Base-by-base conservation (phyloP, 1,140 invertebrate species). In the Drosophila serrata region DNA sequence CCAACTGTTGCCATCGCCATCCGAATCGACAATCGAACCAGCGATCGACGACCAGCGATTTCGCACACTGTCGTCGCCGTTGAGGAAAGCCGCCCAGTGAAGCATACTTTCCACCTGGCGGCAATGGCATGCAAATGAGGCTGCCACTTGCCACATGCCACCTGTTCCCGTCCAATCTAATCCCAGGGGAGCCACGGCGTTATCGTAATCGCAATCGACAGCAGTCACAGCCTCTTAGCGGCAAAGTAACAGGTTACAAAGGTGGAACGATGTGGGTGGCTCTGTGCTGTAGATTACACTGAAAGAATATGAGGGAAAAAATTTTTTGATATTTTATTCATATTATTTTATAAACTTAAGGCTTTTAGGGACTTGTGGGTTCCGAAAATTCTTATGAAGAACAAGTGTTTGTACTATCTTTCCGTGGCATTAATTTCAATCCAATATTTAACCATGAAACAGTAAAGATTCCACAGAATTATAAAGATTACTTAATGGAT, bases 31-130 rank as follows among this genome's bases (percentile, higher is more conserved):
- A 74, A 72, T 48, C 48, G 31, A 19, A 53, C 45, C 40, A 29
- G 13, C 72, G 82, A 84, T 81, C 78, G 79, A n/a, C 19, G 51
- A 46, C 22, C 43, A 55, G 69, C 69, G 40, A 48, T 62, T 69
- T 79, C 35, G 55, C 79, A 59, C 55, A 31, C 60, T 84, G 57
- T 39, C 46, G 15, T 59, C 76, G 19, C 13, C 27, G 11, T 17
- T 27, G 55, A 7, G 42, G 19, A 4, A 22, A 13, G 64, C 65
- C 15, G 64, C 65, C 15, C 61, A 80, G 51, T 78, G 80, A 88
- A 84, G 85, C 85, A 88, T 90, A 88, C 84, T 84, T 88, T 84
- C 75, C 61, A 80, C 85, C 80, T 90, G 49, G 45, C 46, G 43
- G 42, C 42, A 29, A 35, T 35, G 40, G 45, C 45, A 87, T 87